Conservation (phyloP, 2,113 vertebrate species). For the Corvus moneduloides region DNA sequence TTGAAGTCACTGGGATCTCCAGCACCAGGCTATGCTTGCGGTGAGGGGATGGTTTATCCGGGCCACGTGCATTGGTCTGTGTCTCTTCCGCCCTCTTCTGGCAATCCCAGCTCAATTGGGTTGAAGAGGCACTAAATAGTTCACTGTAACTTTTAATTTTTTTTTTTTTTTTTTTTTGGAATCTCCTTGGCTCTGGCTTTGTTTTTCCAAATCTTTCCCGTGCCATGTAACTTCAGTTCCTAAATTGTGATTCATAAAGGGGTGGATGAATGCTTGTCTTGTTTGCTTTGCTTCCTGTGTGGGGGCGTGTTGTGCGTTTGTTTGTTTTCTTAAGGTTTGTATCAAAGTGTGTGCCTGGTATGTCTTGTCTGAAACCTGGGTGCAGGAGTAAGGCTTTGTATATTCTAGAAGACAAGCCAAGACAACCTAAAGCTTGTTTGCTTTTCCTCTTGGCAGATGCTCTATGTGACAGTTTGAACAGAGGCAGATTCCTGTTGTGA, state of each 20-base stretch:
- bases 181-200: not conserved
- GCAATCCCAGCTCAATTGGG: not conserved
- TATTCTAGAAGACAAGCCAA: not conserved
- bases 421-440: not conserved
- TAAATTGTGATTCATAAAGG: not conserved
- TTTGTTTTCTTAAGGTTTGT: not conserved
- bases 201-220: not conserved
- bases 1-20: not conserved
- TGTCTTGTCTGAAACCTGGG: not conserved
- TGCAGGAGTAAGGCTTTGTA: not conserved
- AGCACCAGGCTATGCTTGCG: not conserved
- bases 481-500: not conserved
- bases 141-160: accelerated
- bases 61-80: not conserved
- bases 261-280: not conserved
- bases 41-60: not conserved
- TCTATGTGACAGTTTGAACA: not conserved
- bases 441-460: not conserved
- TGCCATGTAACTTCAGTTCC: not conserved
- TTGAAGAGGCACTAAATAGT: not conserved
- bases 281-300: not conserved
- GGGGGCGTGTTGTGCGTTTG: not conserved
- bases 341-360: not conserved
- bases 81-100: constrained; percentile 19
- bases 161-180: not conserved